Evolutionary conservation across 2,888 invertebrate genomes (phyloP), one percentile per base, ranked within the genome.

Genomic region (Ferrisia virgata): DNA sequence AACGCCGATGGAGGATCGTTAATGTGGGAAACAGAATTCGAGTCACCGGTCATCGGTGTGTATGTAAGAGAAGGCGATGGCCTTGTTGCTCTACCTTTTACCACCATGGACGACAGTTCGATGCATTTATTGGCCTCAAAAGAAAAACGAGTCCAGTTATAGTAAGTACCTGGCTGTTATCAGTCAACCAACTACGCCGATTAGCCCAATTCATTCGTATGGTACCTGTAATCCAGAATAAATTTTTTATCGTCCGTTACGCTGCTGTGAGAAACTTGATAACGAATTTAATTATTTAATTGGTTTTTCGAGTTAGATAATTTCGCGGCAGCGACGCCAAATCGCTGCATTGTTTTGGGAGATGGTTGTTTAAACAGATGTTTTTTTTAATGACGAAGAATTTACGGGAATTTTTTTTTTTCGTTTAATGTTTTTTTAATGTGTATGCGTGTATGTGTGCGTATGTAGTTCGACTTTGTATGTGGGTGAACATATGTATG

Each of bases 11-110:
- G 83, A 39, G 96, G 96, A 0, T 92, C 93, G 85, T 90, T 96
- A 80, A 89, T 96, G 28, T 99, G 98, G 98, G 93, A 95, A 86
- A 91, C 92, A 79, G 94, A 97, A 88, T 92, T 96, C 53, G 93
- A 93, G 83, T 96, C 96, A 64, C 98, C 98, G 0, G 94, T 98
- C 0, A 94, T 98, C 79, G 97, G 96, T 0, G 93, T 96, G 85
- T 99, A 97, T 88, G 89, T 94, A 18, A 89, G 95, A 84, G 93
- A 93, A 86, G 91, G 92, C 25, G 93, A 94, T 81, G 95, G 95
- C 0, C 91, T 97, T 81, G 91, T 95, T 64, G 93, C 94, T 83
- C 92, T 96, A 78, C 97, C 97, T 0, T 96, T 97, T 89, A 95
- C 95, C 80, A 95, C 95, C 39, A 93, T 97, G 72, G 96, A 96